These are phyloP conservation scores for Orcinus orca DNA, from an alignment of 2,113 vertebrate genomes.

Conservation along the genomic window DNA sequence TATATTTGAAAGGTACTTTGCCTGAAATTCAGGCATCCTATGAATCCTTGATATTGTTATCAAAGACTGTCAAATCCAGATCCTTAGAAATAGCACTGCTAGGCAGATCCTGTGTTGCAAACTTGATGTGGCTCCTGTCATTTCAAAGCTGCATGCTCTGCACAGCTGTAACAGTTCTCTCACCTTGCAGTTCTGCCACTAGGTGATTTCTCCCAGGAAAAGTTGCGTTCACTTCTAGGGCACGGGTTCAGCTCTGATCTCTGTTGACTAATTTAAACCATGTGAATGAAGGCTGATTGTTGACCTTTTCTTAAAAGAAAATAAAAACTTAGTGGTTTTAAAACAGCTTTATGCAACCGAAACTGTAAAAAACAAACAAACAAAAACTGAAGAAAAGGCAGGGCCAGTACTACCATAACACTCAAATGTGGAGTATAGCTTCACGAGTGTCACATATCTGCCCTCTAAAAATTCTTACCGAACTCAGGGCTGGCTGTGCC, in stretches of 20 bases:
- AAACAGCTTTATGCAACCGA: background rate
- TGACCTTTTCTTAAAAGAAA: background rate
- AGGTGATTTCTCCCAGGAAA: background rate
- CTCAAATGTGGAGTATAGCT: background rate
- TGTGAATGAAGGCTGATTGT: background rate
- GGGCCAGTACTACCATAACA: background rate
- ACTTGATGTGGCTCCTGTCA: background rate
- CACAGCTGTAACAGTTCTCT: background rate
- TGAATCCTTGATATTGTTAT: background rate
- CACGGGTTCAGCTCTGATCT: background rate
- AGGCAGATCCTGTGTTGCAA: no score
- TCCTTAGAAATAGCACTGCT: background rate
- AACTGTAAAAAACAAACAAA: background rate
- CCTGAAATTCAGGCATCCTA: background rate
- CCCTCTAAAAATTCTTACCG: background rate
- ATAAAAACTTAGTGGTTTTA: background rate
- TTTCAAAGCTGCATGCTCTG: background rate
- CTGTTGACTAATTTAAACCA: background rate
- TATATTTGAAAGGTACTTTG: background rate
- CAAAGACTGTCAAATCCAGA: background rate
- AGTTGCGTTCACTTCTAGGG: background rate
- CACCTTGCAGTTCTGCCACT: background rate
- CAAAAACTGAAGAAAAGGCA: background rate
- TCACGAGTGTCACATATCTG: accelerated
- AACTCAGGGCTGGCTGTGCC: accelerated